Base-by-base conservation (phyloP, 2,113 vertebrate genomes). In the Macheiramphus alcinus region DNA sequence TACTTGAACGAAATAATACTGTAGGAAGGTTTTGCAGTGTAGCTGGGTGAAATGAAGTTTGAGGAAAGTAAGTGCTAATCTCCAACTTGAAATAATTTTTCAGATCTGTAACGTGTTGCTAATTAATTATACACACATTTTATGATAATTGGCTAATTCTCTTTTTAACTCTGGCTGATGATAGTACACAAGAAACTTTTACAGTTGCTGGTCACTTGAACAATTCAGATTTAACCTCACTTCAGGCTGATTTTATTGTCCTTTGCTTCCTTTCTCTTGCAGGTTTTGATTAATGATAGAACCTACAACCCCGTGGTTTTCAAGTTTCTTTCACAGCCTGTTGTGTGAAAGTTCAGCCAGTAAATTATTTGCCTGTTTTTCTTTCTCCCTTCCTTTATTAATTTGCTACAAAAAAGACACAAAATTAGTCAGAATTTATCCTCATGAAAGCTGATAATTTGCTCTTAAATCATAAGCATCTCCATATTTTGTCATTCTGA, bases 201-300 rank as follows among this genome's bases (percentile, higher is more conserved):
- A 26, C 0, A 0, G 34, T 26, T 53, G 65, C 36, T 65, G 10
- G 5, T 90, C 17, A 63, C 52, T 26, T 3, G 3, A 91, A 72
- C 13, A 63, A 40, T 79, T 89, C 31, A 79, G 21, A 72, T 80
- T 58, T 75, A 91, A 65, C 21, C 11, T 92, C 3, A 61, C 85
- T 90, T 63, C 48, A 68, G 56, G 29, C 15, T 74, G 16, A 21
- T 66, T 71, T 18, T 76, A n/a, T 45, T 78, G 50, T 29, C 25
- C 32, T 90, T 88, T 74, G 6, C 48, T 87, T 85, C 32, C 61
- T 85, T 93, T 85, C 48, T 85, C 67, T 56, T 80, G 36, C 48
- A 73, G 43, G 31, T 85, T 95, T 75, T 79, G 78, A 89, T 90
- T 91, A 72, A 68, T 56, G 65, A 61, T 15, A 75, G 34, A 52